Conservation (phyloP, 2,888 invertebrate genomes). For the Sphaerophoria taeniata region DNA sequence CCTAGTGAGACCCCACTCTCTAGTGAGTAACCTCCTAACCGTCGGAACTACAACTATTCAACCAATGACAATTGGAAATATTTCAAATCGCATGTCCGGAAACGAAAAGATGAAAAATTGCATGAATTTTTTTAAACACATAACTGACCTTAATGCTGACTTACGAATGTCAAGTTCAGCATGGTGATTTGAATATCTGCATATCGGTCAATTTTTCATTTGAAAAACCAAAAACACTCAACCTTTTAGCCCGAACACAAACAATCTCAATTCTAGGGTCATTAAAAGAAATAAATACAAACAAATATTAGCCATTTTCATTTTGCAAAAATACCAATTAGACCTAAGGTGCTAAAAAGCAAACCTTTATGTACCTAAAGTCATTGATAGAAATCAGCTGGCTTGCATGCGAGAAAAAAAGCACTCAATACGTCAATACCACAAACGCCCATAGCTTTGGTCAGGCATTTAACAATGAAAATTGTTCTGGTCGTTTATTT, state of each 20-base stretch:
- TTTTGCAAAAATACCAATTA: constrained; percentile 63
- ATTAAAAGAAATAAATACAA: constrained; percentile 21
- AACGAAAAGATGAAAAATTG: too few relatives aligned
- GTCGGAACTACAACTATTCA: too few relatives aligned
- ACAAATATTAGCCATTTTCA: constrained; percentile 53
- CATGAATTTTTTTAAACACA: not conserved
- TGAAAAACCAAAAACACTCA: too few relatives aligned
- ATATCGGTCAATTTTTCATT: too few relatives aligned
- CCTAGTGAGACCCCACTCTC: too few relatives aligned
- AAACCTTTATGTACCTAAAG: constrained; percentile 6
- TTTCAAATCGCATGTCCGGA: too few relatives aligned
- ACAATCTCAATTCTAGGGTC: not conserved
- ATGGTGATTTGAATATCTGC: too few relatives aligned
- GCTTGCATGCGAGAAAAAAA: constrained; percentile 7
- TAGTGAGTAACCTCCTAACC: too few relatives aligned
- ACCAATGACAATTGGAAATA: too few relatives aligned
- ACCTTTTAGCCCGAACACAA: not conserved
- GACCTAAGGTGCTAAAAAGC: constrained; percentile 39
- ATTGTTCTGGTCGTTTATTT: not conserved
- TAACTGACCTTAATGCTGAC: too few relatives aligned
- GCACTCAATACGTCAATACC: not conserved
- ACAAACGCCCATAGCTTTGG: constrained; percentile 10
- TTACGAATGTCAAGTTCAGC: too few relatives aligned
- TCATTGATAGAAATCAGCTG: constrained; percentile 46
- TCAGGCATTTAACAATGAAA: constrained; percentile 52